Evolutionary conservation across 2,113 vertebrate genomes (phyloP), one percentile per base, ranked within the genome.

Genomic region (Cricetomys ansorgei): DNA sequence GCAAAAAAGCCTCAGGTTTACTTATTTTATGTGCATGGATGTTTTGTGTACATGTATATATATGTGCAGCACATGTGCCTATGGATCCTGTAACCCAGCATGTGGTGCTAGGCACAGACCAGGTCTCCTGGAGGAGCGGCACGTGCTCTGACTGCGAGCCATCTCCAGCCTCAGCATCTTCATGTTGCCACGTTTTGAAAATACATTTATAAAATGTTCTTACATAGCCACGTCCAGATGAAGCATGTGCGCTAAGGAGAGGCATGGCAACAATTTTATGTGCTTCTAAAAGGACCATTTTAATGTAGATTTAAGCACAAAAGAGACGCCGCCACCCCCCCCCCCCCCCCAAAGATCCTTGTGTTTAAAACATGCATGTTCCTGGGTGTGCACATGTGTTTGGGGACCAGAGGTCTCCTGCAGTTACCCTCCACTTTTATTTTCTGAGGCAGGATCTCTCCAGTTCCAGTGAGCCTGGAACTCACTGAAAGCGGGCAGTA

Each of bases 101-200:
- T 64, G 80, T 45, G n/a, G 25, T 83, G 15, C 55, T 83, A 16
- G n/a, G n/a, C 3, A 83, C 0, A 7, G 25, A 17, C 25, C n/a
- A 43, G 80, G 15, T 31, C 59, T 43, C 59, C 37, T 15, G 62
- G 7, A 31, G 31, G 13, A 83, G 43, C 7, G 16, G n/a, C 25
- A 83, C n/a, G n/a, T n/a, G n/a, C n/a, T n/a, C n/a, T n/a, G n/a
- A 29, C 23, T 43, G n/a, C 80, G n/a, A 59, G 79, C n/a, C n/a
- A 31, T 83, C 80, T 57, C n/a, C n/a, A 62, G n/a, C n/a, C 57
- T 23, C 6, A 65, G 11, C 79, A 69, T 95, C 67, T 92, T 93
- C 69, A 37, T 81, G 31, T 76, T 94, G 67, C n/a, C 73, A 92
- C 48, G 57, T 67, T 93, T 94, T 80, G 16, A 91, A 89, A 89